Conservation (phyloP, 2,888 invertebrate genomes). For the Andrena minutula region DNA sequence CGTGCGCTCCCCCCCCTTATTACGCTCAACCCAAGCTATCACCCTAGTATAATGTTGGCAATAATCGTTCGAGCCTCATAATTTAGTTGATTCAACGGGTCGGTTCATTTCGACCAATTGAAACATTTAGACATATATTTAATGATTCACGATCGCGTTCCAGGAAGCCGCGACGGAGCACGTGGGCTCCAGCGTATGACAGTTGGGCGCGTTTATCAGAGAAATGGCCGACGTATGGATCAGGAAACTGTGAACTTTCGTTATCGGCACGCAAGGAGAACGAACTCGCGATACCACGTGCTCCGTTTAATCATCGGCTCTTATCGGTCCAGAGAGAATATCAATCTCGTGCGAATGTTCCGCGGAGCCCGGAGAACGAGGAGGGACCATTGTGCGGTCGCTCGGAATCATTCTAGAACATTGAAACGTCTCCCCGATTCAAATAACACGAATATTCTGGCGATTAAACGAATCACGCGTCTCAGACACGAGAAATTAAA, state of each 20-base stretch:
- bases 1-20: background rate
- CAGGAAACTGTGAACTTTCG: conserved; percentile 69
- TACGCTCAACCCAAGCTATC: too few species aligned
- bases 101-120: conserved; percentile 12
- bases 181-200: conserved; percentile 48
- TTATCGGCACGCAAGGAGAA: conserved; percentile 62
- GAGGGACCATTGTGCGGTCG: background rate
- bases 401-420: background rate
- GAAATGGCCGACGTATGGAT: conserved; percentile 64
- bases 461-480: too few species aligned
- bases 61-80: background rate
- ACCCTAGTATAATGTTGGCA: background rate
- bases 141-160: conserved; percentile 41
- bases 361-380: background rate
- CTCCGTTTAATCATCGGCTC: conserved; percentile 26
- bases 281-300: conserved; percentile 58
- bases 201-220: conserved; percentile 57
- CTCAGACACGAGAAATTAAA: too few species aligned
- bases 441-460: too few species aligned
- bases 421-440: too few species aligned
- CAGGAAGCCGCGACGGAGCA: conserved; percentile 41
- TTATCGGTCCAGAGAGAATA: conserved; percentile 29
- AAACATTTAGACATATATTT: conserved; percentile 19
- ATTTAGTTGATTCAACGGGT: conserved; percentile 8
- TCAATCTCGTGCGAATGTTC: conserved; percentile 5